Evolutionary conservation across 2,888 invertebrate species (phyloP), one percentile per base, ranked within the genome.

Genomic region (Marasmarcha lunaedactyla): DNA sequence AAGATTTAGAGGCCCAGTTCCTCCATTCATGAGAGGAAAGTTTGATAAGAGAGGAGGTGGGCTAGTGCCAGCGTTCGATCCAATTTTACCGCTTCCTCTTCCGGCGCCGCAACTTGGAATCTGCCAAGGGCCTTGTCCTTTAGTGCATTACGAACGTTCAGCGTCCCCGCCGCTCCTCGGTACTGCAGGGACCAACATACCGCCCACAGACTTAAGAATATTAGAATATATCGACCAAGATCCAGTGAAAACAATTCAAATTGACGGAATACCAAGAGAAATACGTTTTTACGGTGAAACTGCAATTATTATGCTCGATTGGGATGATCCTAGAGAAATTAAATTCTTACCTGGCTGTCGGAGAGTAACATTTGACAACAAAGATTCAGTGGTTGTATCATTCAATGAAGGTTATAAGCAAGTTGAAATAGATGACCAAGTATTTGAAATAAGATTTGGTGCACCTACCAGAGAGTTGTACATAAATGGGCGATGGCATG

Each of bases 381-480:
- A 89, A 42, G 91, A 92, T 43, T 86, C 89, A 0, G 85, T 90
- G 38, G 81, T 88, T 1, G 55, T 90, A 14, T 68, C 67, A 15
- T 87, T 88, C 49, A 91, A 92, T 47, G 90, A 91, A 43, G 86
- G 86, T 1, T 92, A 91, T 58, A 89, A 89, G 51, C 89, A 90
- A 47, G 87, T 93, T 7, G 86, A 87, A 39, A 86, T 93, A 15
- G 91, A 91, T 51, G 91, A 92, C 2, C 86, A 88, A 59, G 73
- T 87, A 2, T 91, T 92, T 63, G 88, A 90, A 45, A 90, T 98
- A 27, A 88, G 92, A 50, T 90, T 97, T 50, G 98, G 98, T 11
- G 94, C 94, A 9, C 97, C 97, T 0, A 95, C 96, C 0, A 86
- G 96, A 39, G 97, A 98, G 59, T 77, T 98, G 26, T 94, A 90